Evolutionary conservation across 2,113 vertebrate genomes (phyloP).

Genomic region (Crotalus viridis): DNA sequence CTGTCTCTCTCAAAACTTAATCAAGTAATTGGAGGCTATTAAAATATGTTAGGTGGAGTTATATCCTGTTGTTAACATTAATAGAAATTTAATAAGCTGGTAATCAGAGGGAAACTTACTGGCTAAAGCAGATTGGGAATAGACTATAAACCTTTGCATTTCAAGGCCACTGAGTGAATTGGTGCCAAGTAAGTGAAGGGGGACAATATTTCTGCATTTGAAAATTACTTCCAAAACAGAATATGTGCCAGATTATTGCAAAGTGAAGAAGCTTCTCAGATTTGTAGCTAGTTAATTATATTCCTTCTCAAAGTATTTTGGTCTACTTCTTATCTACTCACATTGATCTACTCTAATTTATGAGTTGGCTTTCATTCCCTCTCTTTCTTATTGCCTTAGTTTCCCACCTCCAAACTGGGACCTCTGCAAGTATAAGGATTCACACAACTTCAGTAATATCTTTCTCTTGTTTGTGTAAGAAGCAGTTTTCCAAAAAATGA

Average conservation of each 20-base stretch:
- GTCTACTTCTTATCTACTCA: background rate
- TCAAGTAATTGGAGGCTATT: slow-evolving; percentile 51
- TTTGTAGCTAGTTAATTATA: background rate
- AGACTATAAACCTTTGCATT: slow-evolving; percentile 26
- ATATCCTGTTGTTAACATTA: slow-evolving; percentile 65
- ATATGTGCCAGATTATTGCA: background rate
- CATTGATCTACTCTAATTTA: background rate
- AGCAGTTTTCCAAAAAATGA: background rate
- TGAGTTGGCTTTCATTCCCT: background rate
- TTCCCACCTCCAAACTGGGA: background rate
- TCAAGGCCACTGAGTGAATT: slow-evolving; percentile 7
- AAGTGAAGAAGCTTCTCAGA: background rate
- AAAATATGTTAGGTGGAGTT: slow-evolving; percentile 55
- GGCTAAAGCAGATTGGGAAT: background rate
- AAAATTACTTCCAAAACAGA: background rate
- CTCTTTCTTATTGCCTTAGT: background rate
- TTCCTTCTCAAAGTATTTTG: background rate
- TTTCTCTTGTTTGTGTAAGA: background rate
- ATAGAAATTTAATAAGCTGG: slow-evolving; percentile 56
- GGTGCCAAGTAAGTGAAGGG: background rate
- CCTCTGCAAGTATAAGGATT: background rate
- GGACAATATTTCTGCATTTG: background rate
- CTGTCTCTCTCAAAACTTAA: slow-evolving; percentile 55
- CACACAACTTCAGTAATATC: background rate
- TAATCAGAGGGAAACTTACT: background rate